A percentile compares a stretch with the other conserved stretches of the same genome.
These are phyloP conservation scores for Otis tarda DNA, from an alignment of 2,113 vertebrate genomes.

Conservation along the genomic window DNA sequence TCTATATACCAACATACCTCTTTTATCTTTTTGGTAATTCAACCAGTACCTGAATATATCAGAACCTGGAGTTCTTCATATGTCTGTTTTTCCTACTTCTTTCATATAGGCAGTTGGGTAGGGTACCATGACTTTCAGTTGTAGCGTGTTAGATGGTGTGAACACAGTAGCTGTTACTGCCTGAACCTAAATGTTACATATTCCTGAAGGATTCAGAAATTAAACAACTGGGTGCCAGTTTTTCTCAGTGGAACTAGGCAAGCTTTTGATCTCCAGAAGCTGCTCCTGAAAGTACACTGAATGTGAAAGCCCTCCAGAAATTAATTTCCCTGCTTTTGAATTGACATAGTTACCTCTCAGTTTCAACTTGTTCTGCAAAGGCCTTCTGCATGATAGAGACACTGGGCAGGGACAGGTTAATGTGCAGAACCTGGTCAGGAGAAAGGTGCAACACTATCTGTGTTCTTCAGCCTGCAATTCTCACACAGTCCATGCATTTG, in stretches of 20 bases:
- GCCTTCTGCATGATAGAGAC: not conserved
- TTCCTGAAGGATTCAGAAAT: not conserved
- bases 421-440: not conserved
- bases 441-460: not conserved
- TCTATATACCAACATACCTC: not conserved
- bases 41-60: not conserved
- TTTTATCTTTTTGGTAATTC: not conserved
- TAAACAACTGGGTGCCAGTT: not conserved
- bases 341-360: not conserved
- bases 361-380: not conserved
- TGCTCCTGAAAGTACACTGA: not conserved
- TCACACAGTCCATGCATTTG: not conserved
- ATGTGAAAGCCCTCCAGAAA: not conserved
- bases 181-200: not conserved
- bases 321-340: not conserved
- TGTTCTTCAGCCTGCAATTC: not conserved
- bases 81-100: not conserved
- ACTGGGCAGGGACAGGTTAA: not conserved
- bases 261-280: not conserved
- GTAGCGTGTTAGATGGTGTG: not conserved
- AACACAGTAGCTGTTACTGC: not conserved
- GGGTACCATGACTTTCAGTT: not conserved
- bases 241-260: not conserved
- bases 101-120: not conserved
- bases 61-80: not conserved